Percentiles rank a stretch among this genome's conserved stretches.
Evolutionary conservation across 1,140 invertebrate genomes (phyloP).

Genomic region (Anthonomus grandis): DNA sequence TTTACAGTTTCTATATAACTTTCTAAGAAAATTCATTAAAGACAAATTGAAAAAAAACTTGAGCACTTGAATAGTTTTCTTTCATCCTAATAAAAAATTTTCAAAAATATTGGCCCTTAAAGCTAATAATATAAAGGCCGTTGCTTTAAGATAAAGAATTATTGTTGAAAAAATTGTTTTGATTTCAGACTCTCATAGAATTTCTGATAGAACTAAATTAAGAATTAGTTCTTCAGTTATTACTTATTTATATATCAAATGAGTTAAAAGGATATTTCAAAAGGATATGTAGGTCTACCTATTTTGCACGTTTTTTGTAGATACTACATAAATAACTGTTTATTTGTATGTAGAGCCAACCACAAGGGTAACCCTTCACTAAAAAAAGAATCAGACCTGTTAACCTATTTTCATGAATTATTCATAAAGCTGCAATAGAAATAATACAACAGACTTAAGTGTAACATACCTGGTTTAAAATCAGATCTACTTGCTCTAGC

Average conservation of each 20-base stretch:
- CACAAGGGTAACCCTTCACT: conserved; percentile 13
- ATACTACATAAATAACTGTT: conserved; percentile 6
- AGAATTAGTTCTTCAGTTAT: conserved; percentile 5
- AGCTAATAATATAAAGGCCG: too few relatives aligned
- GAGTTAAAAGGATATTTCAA: conserved; percentile 43
- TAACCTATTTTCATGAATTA: background rate
- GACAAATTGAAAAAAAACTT: too few relatives aligned
- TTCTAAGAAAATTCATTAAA: too few relatives aligned
- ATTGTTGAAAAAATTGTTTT: too few relatives aligned
- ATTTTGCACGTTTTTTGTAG: background rate
- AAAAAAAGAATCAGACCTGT: conserved; percentile 16
- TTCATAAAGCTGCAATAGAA: conserved; percentile 8
- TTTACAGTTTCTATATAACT: too few relatives aligned
- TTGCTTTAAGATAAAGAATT: too few relatives aligned
- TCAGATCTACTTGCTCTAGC: conserved; percentile 21
- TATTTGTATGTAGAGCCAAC: conserved; percentile 9
- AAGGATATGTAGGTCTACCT: conserved; percentile 31
- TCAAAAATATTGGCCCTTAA: too few relatives aligned
- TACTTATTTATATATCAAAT: background rate
- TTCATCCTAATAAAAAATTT: too few relatives aligned
- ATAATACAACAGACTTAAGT: conserved; percentile 9
- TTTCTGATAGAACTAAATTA: conserved; percentile 40
- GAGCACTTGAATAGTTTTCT: too few relatives aligned
- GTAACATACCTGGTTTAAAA: conserved; percentile 35
- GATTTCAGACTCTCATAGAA: too few relatives aligned